Conservation (phyloP, 2,888 invertebrate genomes). For the Palloptera scutellata region DNA sequence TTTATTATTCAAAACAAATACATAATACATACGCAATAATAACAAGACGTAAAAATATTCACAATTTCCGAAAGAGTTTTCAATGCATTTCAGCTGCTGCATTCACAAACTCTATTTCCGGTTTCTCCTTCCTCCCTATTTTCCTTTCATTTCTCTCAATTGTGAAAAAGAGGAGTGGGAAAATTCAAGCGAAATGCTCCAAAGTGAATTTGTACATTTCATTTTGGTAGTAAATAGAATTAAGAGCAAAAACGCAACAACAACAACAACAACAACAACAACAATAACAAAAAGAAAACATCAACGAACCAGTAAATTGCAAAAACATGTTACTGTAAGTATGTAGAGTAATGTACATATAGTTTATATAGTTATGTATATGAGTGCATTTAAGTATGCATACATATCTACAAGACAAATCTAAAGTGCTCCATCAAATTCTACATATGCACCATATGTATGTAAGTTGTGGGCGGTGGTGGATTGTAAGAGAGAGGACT, state of each 20-base stretch:
- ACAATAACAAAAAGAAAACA: not conserved
- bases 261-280: not conserved
- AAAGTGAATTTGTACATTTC: no score
- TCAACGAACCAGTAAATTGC: not conserved
- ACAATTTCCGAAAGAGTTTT: not conserved
- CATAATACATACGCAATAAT: not conserved
- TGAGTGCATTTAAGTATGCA: constrained; percentile 10
- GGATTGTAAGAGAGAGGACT: no score
- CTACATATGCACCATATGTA: no score
- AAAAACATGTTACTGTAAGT: not conserved
- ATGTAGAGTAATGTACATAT: not conserved
- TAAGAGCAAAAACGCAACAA: not conserved
- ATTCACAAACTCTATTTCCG: no score
- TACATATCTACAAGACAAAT: constrained; percentile 16
- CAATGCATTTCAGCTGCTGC: constrained; percentile 2
- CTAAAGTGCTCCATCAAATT: no score
- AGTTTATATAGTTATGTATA: not conserved
- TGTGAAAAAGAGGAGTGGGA: no score
- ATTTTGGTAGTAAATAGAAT: no score
- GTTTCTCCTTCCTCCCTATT: no score
- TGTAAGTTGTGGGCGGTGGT: no score
- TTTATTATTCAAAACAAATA: not conserved
- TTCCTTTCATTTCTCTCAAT: no score
- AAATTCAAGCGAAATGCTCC: no score
- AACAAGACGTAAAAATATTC: not conserved